phyloP scores from a whole-genome alignment of 1,140 invertebrate species.

The Dreissena polymorpha region DNA sequence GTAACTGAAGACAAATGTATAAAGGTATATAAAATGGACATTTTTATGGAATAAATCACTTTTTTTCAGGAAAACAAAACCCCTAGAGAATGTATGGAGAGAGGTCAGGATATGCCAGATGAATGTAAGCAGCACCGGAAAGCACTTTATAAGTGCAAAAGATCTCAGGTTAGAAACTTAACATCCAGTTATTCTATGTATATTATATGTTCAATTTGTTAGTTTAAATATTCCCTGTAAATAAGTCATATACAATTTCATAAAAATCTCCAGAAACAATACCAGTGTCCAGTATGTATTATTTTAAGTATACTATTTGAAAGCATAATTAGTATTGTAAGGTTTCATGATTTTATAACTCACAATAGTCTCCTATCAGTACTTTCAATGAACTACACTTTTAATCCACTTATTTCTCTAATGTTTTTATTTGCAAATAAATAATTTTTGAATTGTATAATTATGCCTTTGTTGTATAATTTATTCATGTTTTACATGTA shows the following conservation, averaged over 20 bases:
- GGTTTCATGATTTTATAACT: neutral
- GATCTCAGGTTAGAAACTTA: conserved; percentile 32
- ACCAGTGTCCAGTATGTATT: neutral
- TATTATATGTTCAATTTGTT: neutral
- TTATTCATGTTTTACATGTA: neutral
- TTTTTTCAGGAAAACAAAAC: conserved; percentile 31
- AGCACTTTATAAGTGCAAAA: conserved; percentile 33
- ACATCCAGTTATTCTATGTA: neutral
- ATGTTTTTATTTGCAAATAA: neutral
- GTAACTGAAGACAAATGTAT: no score
- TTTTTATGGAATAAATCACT: neutral
- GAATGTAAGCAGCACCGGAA: conserved; percentile 26
- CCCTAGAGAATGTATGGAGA: conserved; percentile 34
- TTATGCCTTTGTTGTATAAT: neutral
- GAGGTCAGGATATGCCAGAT: conserved; percentile 35
- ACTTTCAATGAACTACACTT: neutral
- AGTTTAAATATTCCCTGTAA: neutral
- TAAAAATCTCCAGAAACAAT: neutral
- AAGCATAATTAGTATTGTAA: neutral
- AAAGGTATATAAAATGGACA: neutral
- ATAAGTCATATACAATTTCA: neutral
- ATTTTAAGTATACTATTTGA: neutral
- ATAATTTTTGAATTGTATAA: neutral
- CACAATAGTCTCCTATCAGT: no score
- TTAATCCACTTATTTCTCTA: neutral